Base-by-base conservation (phyloP, 2,113 vertebrate species). In the Otus sunia region DNA sequence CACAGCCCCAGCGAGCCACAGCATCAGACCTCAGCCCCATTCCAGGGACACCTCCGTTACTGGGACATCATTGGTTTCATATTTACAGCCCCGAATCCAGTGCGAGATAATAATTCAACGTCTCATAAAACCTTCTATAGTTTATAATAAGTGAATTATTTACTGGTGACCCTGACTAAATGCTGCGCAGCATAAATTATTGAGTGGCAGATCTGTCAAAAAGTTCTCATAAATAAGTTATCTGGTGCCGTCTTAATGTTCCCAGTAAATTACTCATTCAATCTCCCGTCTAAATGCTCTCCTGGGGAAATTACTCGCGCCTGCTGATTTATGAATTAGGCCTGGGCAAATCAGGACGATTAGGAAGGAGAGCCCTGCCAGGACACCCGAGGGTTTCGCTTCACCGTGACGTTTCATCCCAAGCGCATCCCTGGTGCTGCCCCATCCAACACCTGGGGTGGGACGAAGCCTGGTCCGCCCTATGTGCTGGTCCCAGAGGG, bases 121-220 rank as follows among this genome's bases (percentile, higher is more conserved):
- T 15, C 85, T 92, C 96, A 36, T 92, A 94, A 97, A 97, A 69
- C 78, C 94, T 76, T 77, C 91, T 79, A 22, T n/a, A 77, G 94
- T 96, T 96, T 94, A 72, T 95, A 88, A 95, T 68, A 94, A 97
- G 95, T 97, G 96, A 98, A 98, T 97, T 95, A 98, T 98, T 98
- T 97, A 97, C 97, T 49, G 96, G 96, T 92, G 97, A 96, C 96
- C 96, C 97, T 69, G 96, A 84, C 92, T 95, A 94, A 97, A 96
- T 23, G 88, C 96, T 66, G 83, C 10, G 5, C 19, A 30, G 83
- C 72, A 97, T 97, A 77, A 98, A 98, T 98, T 97, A 98, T 97
- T 96, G 97, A 98, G 95, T 15, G 77, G 36, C 94, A 91, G 97
- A 98, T 97, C 97, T 96, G 97, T 96, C 96, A 96, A 88, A 96